Conservation (phyloP, 2,113 vertebrate genomes). For the Ophthalmotilapia sp. region DNA sequence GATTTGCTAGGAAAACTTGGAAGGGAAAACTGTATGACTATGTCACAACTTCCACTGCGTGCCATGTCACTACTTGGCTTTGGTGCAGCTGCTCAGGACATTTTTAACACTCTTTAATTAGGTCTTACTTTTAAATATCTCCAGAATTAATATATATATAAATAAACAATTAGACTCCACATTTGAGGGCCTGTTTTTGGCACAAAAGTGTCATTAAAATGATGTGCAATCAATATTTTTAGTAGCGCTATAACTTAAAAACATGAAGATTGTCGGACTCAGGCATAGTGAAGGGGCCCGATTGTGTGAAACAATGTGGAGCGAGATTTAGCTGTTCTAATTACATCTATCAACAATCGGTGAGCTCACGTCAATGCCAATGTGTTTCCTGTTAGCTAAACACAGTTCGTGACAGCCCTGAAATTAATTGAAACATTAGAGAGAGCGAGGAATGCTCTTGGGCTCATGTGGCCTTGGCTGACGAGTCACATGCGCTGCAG, state of each 20-base stretch:
- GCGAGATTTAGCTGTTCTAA: conserved; percentile 57
- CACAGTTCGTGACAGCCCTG: conserved; percentile 62
- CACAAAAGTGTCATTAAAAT: not conserved
- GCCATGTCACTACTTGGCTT: not conserved
- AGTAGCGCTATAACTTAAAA: not conserved
- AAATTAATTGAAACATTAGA: conserved; percentile 70
- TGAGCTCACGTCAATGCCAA: conserved; percentile 55
- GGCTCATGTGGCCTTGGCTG: conserved; percentile 65
- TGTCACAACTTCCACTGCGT: not conserved
- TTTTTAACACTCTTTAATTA: not conserved
- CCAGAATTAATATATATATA: not conserved
- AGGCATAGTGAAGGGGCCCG: not conserved
- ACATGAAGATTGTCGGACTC: not conserved
- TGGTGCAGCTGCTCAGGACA: not conserved
- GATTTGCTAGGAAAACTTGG: conserved; percentile 3
- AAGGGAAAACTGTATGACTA: not conserved
- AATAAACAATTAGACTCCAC: not conserved
- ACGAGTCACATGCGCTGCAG: conserved; percentile 36
- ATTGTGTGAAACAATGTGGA: conserved; percentile 35
- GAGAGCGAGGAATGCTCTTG: conserved; percentile 35
- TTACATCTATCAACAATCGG: conserved; percentile 60
- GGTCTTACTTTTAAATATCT: not conserved
- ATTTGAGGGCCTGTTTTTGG: not conserved
- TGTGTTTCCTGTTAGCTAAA: conserved; percentile 67
- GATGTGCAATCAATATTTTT: not conserved